Evolutionary conservation across 2,797 vertebrate species (phyloP).

Genomic region (Acropternis orthonyx): DNA sequence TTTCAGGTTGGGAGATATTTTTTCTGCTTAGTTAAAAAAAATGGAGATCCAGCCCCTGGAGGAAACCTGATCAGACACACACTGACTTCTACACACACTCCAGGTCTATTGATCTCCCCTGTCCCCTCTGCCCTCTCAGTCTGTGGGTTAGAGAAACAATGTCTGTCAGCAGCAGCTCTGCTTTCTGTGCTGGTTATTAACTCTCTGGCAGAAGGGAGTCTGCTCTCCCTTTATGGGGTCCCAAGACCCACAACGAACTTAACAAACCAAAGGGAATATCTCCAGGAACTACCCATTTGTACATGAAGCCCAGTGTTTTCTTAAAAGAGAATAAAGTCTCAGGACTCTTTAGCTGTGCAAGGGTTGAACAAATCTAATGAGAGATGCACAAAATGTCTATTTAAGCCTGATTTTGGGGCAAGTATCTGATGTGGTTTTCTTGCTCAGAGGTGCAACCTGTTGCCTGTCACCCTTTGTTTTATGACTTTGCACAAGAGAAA

Average conservation of each 20-base stretch:
- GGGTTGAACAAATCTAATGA: not conserved
- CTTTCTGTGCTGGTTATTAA: slow-evolving; percentile 36
- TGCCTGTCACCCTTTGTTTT: not conserved
- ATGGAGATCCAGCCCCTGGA: not conserved
- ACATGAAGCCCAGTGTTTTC: not conserved
- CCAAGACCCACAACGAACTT: not conserved
- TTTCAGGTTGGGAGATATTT: not conserved
- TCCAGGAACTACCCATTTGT: not conserved
- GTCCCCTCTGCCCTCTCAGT: slow-evolving; percentile 26
- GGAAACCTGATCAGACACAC: slow-evolving; percentile 47
- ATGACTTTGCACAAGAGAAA: not conserved
- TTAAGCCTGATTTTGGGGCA: not conserved
- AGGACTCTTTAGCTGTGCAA: not conserved
- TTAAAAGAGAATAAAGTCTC: not conserved
- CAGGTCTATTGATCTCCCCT: slow-evolving; percentile 36
- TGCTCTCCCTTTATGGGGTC: slow-evolving; percentile 14
- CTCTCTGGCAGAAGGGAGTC: not conserved
- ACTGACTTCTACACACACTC: slow-evolving; percentile 6
- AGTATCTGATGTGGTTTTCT: not conserved
- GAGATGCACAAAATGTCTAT: not conserved
- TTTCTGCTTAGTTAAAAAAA: not conserved
- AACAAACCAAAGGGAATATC: not conserved
- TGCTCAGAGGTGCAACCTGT: not conserved
- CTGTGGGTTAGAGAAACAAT: slow-evolving; percentile 55
- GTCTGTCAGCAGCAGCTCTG: slow-evolving; percentile 57